Evolutionary conservation across 2,888 invertebrate genomes (phyloP).

Genomic region (Folsomia candida): DNA sequence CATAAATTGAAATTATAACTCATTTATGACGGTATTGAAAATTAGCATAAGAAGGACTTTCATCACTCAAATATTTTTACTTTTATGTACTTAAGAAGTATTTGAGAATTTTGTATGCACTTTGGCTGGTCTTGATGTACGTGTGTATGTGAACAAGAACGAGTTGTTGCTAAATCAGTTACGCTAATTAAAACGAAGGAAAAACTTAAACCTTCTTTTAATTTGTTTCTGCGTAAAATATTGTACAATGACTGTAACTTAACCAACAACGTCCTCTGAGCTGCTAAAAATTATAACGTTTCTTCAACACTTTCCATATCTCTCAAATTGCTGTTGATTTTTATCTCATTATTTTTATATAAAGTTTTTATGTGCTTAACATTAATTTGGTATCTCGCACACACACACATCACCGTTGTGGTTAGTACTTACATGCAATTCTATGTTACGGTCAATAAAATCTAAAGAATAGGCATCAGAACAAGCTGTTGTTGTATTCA

Average conservation of each 20-base stretch:
- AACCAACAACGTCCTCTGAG: too few relatives aligned
- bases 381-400: neutral
- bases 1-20: neutral
- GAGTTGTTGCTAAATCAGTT: conserved; percentile 2
- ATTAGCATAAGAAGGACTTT: neutral
- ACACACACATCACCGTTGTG: neutral
- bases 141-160: too few relatives aligned
- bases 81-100: neutral
- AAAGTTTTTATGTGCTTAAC: neutral
- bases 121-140: too few relatives aligned
- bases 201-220: neutral
- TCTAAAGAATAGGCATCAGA: neutral
- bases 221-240: neutral
- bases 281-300: neutral
- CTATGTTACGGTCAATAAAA: neutral
- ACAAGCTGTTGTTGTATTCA: too few relatives aligned
- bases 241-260: too few relatives aligned
- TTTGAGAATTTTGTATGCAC: neutral
- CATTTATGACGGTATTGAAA: neutral
- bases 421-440: too few relatives aligned
- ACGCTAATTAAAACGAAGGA: conserved; percentile 2
- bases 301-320: neutral
- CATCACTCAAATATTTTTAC: neutral
- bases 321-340: neutral
- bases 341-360: neutral